Base-by-base conservation (phyloP, 2,113 vertebrate species). In the Gobius niger region DNA sequence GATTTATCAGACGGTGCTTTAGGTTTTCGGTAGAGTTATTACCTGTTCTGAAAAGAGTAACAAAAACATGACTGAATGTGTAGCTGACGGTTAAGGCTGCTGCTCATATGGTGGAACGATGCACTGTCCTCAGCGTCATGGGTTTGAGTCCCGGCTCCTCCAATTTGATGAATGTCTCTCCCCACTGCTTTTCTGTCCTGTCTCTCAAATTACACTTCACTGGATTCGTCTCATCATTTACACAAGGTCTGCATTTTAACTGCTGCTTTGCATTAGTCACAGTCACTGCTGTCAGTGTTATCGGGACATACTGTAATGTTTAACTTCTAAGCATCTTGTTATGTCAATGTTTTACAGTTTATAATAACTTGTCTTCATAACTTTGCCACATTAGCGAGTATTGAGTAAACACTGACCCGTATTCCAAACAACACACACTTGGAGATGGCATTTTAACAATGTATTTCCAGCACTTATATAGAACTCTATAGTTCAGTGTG, bases 281-380 rank as follows among this genome's bases (percentile, higher is more conserved):
- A 15, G 10, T 41, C 4, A 60, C 57, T 44, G 8, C 15, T 42
- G 34, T 60, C 40, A 42, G 57, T 42, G 57, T 50, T 6, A 12
- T 14, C 15, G 7, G 54, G 54, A 59, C 57, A 60, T n/a, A 14
- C 24, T 40, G 54, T 57, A 15, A 57, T 57, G 13, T 40, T 15
- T 40, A 57, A 60, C 57, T 42, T 60, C 14, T 16, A 44, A 60
- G 40, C 34, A 60, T 60, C 54, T 57, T 57, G 54, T 57, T 60
- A 41, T 60, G 57, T 60, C 34, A 60, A 42, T 60, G 57, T 60
- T 59, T 59, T 42, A 59, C 57, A 42, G 57, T 44, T 12, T 50
- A 5, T 12, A 14, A 50, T 50, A 12, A 50, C 47, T 50, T 16
- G 14, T 60, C 15, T 42, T n/a, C 40, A 42, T 44, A 16, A 10